Base-by-base conservation (phyloP, 2,888 invertebrate genomes). In the Parelbella ahira region DNA sequence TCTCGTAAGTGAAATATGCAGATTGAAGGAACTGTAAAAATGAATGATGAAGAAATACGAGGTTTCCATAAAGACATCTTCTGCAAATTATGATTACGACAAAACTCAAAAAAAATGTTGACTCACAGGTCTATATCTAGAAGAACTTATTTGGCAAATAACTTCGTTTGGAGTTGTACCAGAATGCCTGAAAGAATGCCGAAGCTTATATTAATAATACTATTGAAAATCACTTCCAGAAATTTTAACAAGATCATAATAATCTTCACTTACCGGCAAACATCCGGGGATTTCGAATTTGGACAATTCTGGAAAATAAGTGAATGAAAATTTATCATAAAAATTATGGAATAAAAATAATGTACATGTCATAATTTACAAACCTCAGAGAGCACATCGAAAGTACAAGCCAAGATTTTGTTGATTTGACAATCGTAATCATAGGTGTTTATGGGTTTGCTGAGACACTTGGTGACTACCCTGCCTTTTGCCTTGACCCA, bases 321-420 rank as follows among this genome's bases (percentile, higher is more conserved):
- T n/a, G n/a, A n/a, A n/a, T n/a, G n/a, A n/a, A n/a, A n/a, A n/a
- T n/a, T n/a, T n/a, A n/a, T n/a, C n/a, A n/a, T n/a, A n/a, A n/a
- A n/a, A n/a, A 3, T 15, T 15, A 15, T 3, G 15, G 15, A 15
- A 3, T 3, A 3, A 15, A 15, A 15, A 15, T 15, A 3, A 15
- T 3, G 15, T 2, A 15, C 15, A 20, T 20, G 6, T 2, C 5
- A 5, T 6, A 20, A 15, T 3, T n/a, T 13, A 15, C 57, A 54
- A 52, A 86, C 86, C 76, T 86, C 86, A 38, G 75, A 67, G 1
- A 86, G 54, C 0, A 83, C 68, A 56, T 86, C 86, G 12, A 82
- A 64, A 1, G 78, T 75, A 20, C 86, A 87, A 7, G 68, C 63
- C 19, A 86, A 37, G 0, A 87, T 37, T 4, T 65, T 72, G 28